These are phyloP conservation scores for Olivierus martensii DNA, from an alignment of 1,140 invertebrate species.

Conservation along the genomic window DNA sequence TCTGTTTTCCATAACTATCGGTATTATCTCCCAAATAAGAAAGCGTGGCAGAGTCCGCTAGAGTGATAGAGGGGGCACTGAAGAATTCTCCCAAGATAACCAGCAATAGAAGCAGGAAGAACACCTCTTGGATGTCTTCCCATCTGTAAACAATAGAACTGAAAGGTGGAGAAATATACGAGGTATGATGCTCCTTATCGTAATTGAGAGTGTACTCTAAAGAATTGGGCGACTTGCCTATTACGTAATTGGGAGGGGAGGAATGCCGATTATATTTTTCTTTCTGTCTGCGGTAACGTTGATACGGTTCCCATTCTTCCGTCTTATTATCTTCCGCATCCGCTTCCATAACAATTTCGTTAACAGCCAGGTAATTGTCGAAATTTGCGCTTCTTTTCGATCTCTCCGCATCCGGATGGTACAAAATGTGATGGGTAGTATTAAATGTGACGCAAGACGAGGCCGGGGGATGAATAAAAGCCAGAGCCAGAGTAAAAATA, in stretches of 20 bases:
- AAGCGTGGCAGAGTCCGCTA: constrained; percentile 88
- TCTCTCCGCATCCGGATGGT: constrained; percentile 18
- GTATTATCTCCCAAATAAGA: constrained; percentile 81
- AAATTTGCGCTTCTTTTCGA: constrained; percentile 14
- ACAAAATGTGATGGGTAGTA: constrained; percentile 41
- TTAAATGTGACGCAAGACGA: constrained; percentile 69
- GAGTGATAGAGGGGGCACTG: constrained; percentile 85
- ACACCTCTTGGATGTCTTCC: constrained; percentile 87
- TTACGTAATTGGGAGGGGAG: constrained; percentile 28
- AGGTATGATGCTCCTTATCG: constrained; percentile 50
- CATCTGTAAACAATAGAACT: constrained; percentile 78
- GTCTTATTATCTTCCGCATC: not conserved
- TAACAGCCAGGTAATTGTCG: constrained; percentile 7
- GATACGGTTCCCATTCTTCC: not conserved
- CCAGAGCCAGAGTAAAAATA: constrained; percentile 86
- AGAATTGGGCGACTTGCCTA: constrained; percentile 55
- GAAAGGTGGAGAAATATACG: constrained; percentile 80
- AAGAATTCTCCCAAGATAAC: constrained; percentile 93
- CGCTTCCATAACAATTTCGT: not conserved
- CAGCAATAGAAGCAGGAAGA: constrained; percentile 81
- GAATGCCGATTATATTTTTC: constrained; percentile 21
- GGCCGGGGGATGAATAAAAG: constrained; percentile 84
- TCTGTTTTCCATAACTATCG: constrained; percentile 79
- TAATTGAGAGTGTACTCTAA: constrained; percentile 63
- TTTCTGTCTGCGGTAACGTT: not conserved